Conservation (phyloP, 2,888 invertebrate genomes). For the Troides aeacus region DNA sequence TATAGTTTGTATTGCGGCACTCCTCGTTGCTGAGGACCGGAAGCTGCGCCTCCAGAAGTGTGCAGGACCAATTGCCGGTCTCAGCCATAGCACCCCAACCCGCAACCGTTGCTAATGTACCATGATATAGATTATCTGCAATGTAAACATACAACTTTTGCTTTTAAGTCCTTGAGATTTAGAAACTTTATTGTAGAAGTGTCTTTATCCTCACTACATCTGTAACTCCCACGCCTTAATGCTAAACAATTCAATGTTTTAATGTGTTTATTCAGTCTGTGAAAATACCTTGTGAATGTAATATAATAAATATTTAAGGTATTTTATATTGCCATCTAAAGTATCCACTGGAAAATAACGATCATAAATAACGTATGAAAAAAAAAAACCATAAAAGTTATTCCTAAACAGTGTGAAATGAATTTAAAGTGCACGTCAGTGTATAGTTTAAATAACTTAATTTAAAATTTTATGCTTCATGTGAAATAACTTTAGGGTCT, state of each 20-base stretch:
- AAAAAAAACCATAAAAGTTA: background rate
- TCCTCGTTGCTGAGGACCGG: constrained; percentile 84
- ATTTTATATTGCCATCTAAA: background rate
- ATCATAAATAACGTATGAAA: background rate
- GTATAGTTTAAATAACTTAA: background rate
- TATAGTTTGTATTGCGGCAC: constrained; percentile 88
- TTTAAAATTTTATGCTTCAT: background rate
- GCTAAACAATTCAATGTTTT: background rate
- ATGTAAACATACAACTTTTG: constrained; percentile 19
- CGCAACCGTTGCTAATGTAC: constrained; percentile 84
- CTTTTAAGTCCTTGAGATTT: too few relatives aligned
- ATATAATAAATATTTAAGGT: background rate
- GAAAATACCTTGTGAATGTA: background rate
- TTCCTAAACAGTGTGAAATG: background rate
- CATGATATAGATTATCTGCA: constrained; percentile 84
- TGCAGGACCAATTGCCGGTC: constrained; percentile 90
- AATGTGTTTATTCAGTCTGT: background rate
- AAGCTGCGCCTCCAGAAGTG: constrained; percentile 90
- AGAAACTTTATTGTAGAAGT: too few relatives aligned
- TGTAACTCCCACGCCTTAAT: background rate
- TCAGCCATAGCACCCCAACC: constrained; percentile 94
- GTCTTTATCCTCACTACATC: background rate
- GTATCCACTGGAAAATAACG: background rate
- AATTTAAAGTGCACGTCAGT: too few relatives aligned
- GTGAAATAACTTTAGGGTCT: background rate